These are phyloP conservation scores for Crotalus tigris DNA, from an alignment of 2,113 vertebrate genomes.

Conservation along the genomic window DNA sequence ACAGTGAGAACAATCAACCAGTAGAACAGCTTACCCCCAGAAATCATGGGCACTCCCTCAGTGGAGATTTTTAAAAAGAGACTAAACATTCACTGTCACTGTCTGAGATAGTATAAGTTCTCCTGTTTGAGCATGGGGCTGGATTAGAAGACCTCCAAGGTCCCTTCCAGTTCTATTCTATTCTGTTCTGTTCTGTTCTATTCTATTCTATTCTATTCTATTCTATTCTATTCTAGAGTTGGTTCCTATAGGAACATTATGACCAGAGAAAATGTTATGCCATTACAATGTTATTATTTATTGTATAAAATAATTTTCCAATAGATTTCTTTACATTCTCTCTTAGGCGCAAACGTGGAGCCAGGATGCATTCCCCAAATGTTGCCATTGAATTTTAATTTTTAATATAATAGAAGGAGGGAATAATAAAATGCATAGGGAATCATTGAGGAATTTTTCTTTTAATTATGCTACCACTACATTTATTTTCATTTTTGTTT, in stretches of 20 bases:
- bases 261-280: background rate
- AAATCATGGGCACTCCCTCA: no score
- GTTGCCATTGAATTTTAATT: background rate
- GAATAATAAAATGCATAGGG: background rate
- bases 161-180: no score
- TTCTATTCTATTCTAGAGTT: background rate
- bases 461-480: background rate
- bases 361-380: background rate
- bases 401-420: background rate
- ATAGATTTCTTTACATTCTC: background rate
- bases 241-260: background rate
- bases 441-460: background rate
- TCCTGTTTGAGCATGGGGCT: no score
- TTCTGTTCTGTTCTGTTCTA: no score
- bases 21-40: no score
- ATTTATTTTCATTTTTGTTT: background rate
- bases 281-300: background rate
- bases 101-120: no score
- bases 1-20: no score
- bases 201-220: no score
- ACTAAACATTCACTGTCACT: no score
- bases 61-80: no score
- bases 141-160: no score
- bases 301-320: background rate
- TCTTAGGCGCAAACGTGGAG: background rate